Evolutionary conservation across 2,113 vertebrate genomes (phyloP).

Genomic region (Hystrix cristata): DNA sequence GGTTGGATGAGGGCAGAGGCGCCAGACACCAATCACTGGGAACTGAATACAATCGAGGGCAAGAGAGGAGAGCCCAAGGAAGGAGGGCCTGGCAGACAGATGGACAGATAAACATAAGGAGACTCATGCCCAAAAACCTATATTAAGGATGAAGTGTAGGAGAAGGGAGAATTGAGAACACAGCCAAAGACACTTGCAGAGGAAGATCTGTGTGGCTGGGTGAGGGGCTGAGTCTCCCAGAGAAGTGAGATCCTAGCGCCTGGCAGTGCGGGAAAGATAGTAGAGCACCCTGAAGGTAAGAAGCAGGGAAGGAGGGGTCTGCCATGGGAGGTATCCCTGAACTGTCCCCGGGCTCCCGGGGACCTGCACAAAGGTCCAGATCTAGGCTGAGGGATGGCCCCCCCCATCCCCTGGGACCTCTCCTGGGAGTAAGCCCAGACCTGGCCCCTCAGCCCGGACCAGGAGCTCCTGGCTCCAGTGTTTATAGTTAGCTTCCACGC

Average conservation of each 20-base stretch:
- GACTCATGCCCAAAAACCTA: slow-evolving; percentile 75
- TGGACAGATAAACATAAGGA: slow-evolving; percentile 80
- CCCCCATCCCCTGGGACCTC: accelerated
- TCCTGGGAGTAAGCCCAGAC: neutral
- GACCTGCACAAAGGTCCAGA: neutral
- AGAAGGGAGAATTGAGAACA: slow-evolving; percentile 76
- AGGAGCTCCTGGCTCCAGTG: neutral
- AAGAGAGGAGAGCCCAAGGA: slow-evolving; percentile 63
- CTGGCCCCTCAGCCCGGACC: neutral
- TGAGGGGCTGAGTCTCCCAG: slow-evolving; percentile 27
- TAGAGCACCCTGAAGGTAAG: neutral
- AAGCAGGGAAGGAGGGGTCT: neutral
- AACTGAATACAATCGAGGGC: slow-evolving; percentile 65
- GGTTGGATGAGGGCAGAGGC: slow-evolving; percentile 61
- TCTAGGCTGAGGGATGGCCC: neutral
- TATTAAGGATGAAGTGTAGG: slow-evolving; percentile 81
- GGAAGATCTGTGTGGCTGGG: slow-evolving; percentile 39
- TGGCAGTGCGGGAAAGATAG: neutral
- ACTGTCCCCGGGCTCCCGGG: neutral
- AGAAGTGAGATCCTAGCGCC: slow-evolving; percentile 15
- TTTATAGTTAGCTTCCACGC: neutral
- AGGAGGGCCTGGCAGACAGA: slow-evolving; percentile 77
- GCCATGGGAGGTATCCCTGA: neutral
- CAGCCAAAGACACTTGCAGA: slow-evolving; percentile 72
- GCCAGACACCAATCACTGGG: slow-evolving; percentile 71